These are phyloP conservation scores for Karalla daura DNA, from an alignment of 2,797 vertebrate genomes.

Conservation along the genomic window DNA sequence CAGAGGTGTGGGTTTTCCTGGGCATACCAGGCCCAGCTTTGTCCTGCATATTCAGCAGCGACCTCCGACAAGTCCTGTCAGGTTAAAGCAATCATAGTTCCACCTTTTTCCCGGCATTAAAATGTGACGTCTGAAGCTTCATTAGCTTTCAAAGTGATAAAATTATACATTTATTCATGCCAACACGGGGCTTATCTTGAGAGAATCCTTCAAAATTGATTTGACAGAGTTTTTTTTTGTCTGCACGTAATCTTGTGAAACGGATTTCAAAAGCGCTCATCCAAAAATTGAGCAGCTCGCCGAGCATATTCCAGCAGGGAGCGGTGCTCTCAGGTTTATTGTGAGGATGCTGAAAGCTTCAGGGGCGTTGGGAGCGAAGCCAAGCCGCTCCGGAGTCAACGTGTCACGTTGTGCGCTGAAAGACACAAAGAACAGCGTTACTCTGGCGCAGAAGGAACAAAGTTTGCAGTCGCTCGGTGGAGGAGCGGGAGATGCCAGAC, in stretches of 20 bases:
- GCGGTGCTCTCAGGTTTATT: constrained; percentile 36
- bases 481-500: background rate
- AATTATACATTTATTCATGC: constrained; percentile 10
- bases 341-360: constrained; percentile 29
- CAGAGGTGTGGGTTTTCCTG: constrained; percentile 50
- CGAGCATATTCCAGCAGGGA: constrained; percentile 48
- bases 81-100: constrained; percentile 62
- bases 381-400: constrained; percentile 11
- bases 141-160: constrained; percentile 28
- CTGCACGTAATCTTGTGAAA: constrained; percentile 44
- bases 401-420: constrained; percentile 47
- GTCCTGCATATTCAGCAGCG: constrained; percentile 76
- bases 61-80: constrained; percentile 63
- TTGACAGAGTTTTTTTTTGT: constrained; percentile 24
- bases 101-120: constrained; percentile 41
- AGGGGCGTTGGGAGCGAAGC: constrained; percentile 4
- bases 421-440: constrained; percentile 53
- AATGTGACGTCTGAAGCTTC: constrained; percentile 14
- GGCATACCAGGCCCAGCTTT: constrained; percentile 54
- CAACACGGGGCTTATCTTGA: constrained; percentile 12
- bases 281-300: constrained; percentile 24
- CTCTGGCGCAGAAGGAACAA: background rate
- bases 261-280: constrained; percentile 37
- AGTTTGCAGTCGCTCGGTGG: background rate
- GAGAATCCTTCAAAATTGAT: constrained; percentile 52